Conservation (phyloP, 2,888 invertebrate genomes). For the Zootermopsis nevadensis region DNA sequence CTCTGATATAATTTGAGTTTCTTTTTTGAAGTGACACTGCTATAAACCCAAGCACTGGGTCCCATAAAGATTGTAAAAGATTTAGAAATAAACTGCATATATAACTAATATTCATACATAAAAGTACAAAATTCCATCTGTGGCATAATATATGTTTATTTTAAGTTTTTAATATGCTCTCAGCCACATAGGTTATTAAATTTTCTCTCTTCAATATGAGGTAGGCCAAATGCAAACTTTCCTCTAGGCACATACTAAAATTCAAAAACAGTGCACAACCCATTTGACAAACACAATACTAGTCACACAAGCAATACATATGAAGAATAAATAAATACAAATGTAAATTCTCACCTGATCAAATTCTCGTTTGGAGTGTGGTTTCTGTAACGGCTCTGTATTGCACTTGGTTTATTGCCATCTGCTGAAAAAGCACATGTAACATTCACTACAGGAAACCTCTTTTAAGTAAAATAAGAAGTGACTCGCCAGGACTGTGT, state of each 20-base stretch:
- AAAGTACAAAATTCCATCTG: too few species aligned
- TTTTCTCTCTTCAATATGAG: too few species aligned
- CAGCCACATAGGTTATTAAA: too few species aligned
- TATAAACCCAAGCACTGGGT: background rate
- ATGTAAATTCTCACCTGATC: conserved; percentile 69
- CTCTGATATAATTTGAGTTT: background rate
- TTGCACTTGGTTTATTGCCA: conserved; percentile 66
- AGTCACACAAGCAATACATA: background rate
- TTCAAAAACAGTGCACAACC: conserved; percentile 2
- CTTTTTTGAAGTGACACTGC: background rate
- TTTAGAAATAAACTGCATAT: too few species aligned
- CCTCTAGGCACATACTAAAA: background rate
- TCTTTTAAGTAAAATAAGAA: background rate
- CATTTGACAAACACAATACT: background rate
- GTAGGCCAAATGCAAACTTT: too few species aligned
- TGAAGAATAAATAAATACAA: background rate
- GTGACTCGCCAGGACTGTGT: background rate
- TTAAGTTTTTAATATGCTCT: too few species aligned
- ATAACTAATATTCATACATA: too few species aligned
- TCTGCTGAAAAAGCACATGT: conserved; percentile 61
- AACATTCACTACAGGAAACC: background rate
- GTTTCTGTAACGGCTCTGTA: conserved; percentile 71
- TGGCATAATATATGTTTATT: too few species aligned
- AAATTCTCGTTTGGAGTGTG: conserved; percentile 79
- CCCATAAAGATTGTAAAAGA: background rate